These are phyloP conservation scores for Microtus oregoni DNA, from an alignment of 2,113 vertebrate species.

Conservation along the genomic window DNA sequence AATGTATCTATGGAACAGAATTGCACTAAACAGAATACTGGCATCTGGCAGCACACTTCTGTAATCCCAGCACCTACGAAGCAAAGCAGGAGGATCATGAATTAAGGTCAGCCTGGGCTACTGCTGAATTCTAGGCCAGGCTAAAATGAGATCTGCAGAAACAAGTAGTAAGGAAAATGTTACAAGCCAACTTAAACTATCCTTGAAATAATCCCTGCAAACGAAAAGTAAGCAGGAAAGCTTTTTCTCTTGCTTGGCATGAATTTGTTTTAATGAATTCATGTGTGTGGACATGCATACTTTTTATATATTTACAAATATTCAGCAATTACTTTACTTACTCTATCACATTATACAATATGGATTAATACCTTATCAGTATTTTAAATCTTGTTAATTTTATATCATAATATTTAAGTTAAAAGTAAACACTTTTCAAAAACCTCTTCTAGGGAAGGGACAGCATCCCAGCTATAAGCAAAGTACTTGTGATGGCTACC, in stretches of 20 bases:
- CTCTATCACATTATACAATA: neutral
- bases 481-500: neutral
- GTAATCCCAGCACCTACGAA: neutral
- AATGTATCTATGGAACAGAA: neutral
- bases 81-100: neutral
- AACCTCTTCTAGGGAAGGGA: neutral
- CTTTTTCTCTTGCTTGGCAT: neutral
- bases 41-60: neutral
- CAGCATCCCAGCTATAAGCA: neutral
- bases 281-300: neutral
- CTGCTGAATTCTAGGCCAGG: neutral
- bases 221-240: neutral
- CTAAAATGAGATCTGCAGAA: neutral
- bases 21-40: neutral
- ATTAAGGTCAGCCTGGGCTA: neutral
- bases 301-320: neutral
- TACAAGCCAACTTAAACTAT: neutral
- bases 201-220: neutral
- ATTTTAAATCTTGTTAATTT: slow-evolving; percentile 29
- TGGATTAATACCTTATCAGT: neutral
- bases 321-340: neutral
- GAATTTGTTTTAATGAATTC: neutral
- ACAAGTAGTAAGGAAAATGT: slow-evolving; percentile 8
- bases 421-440: neutral
- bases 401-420: neutral